Evolutionary conservation across 2,113 vertebrate genomes (phyloP).

Genomic region (Scomber colias): DNA sequence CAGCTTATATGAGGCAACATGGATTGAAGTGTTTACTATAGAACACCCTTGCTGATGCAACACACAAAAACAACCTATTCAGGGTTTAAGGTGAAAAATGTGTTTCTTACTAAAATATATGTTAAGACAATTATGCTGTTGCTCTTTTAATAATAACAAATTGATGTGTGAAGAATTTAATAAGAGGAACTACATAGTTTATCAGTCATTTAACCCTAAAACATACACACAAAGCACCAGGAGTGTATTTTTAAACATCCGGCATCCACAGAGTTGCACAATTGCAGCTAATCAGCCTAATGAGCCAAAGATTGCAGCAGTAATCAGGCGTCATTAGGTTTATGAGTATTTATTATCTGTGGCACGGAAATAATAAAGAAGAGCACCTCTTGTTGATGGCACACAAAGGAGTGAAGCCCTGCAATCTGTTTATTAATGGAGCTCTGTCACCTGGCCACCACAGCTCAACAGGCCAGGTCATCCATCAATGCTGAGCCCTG

Average conservation of each 20-base stretch:
- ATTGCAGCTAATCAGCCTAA: slow-evolving; percentile 88
- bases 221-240: slow-evolving; percentile 56
- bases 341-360: slow-evolving; percentile 90
- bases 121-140: slow-evolving; percentile 8
- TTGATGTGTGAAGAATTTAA: slow-evolving; percentile 1
- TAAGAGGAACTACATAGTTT: slow-evolving; percentile 16
- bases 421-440: slow-evolving; percentile 87
- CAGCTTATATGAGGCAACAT: slow-evolving; percentile 61
- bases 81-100: slow-evolving; percentile 53
- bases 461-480: slow-evolving; percentile 77
- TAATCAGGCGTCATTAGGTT: slow-evolving; percentile 90
- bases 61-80: slow-evolving; percentile 48
- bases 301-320: slow-evolving; percentile 89
- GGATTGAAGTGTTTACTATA: slow-evolving; percentile 63
- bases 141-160: slow-evolving; percentile 30
- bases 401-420: slow-evolving; percentile 78
- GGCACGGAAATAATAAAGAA: slow-evolving; percentile 85
- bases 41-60: slow-evolving; percentile 61
- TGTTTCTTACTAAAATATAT: slow-evolving; percentile 8
- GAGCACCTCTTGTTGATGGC: slow-evolving; percentile 82
- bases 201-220: slow-evolving; percentile 61
- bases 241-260: slow-evolving; percentile 83
- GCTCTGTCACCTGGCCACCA: slow-evolving; percentile 82
- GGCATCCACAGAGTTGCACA: slow-evolving; percentile 79
- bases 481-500: slow-evolving; percentile 79